Percentiles rank a stretch among this genome's conserved stretches.
Conservation (phyloP, 2,113 vertebrate species). For the Chloroceryle aenea region DNA sequence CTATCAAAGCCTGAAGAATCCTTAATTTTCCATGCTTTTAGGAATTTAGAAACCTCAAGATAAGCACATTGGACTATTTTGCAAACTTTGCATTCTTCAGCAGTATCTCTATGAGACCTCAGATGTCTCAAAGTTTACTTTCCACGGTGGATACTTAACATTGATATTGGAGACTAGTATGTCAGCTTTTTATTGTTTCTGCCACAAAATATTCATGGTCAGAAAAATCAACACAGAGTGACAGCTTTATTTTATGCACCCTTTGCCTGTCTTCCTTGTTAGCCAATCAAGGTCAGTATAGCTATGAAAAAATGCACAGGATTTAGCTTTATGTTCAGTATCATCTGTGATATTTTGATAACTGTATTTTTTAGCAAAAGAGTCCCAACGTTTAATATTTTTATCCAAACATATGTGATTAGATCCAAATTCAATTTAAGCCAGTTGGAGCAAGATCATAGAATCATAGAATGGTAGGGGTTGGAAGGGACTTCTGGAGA, state of each 20-base stretch:
- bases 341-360: background rate
- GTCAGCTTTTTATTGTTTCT: background rate
- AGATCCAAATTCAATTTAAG: background rate
- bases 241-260: background rate
- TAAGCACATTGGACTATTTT: background rate
- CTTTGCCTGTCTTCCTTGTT: background rate
- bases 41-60: background rate
- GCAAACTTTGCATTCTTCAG: background rate
- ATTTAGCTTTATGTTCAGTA: background rate
- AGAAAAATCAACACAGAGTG: background rate
- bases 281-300: background rate
- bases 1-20: background rate
- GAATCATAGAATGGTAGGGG: background rate
- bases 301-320: background rate
- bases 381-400: background rate
- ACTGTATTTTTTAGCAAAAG: background rate
- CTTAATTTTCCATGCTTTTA: background rate
- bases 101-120: background rate
- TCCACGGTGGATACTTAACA: background rate
- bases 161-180: background rate
- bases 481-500: too few relatives aligned
- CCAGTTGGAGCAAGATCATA: background rate
- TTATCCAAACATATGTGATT: background rate
- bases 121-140: background rate
- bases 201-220: background rate